These are phyloP conservation scores for Microctenopoma lineatum DNA, from an alignment of 2,797 vertebrate genomes.

Conservation along the genomic window DNA sequence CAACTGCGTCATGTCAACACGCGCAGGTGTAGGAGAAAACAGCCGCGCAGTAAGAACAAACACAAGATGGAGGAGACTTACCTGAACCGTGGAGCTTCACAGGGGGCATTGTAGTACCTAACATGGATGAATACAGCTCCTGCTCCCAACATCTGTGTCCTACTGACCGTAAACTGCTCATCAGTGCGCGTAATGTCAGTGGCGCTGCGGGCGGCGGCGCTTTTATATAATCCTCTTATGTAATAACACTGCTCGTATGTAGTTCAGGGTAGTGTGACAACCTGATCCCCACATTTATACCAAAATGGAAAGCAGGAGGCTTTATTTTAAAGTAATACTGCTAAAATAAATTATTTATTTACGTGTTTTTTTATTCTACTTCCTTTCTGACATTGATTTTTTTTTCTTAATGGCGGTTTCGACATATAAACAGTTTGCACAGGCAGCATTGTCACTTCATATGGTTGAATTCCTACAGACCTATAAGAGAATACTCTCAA, in stretches of 20 bases:
- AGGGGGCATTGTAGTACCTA: slow-evolving; percentile 22
- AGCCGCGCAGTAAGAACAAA: neutral
- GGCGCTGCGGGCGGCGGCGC: neutral
- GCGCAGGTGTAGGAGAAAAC: neutral
- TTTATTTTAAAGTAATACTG: too few relatives aligned
- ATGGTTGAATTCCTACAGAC: too few relatives aligned
- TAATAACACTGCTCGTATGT: neutral
- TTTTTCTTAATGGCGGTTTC: neutral
- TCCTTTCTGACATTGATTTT: neutral
- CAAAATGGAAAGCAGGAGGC: too few relatives aligned
- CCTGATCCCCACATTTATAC: too few relatives aligned
- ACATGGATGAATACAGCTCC: neutral
- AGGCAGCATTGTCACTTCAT: too few relatives aligned
- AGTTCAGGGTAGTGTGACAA: too few relatives aligned
- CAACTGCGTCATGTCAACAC: neutral
- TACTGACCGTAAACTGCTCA: neutral
- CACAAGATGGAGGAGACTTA: slow-evolving; percentile 9
- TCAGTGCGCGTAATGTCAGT: neutral
- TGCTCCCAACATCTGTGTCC: slow-evolving; percentile 1
- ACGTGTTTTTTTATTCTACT: too few relatives aligned
- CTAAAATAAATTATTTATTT: too few relatives aligned
- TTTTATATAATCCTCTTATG: slow-evolving; percentile 9
- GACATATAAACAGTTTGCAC: too few relatives aligned
- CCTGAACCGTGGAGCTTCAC: slow-evolving; percentile 31
- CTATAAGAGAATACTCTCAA: too few relatives aligned